Evolutionary conservation across 2,113 vertebrate genomes (phyloP).

Genomic region (Campylorhamphus procurvoides): DNA sequence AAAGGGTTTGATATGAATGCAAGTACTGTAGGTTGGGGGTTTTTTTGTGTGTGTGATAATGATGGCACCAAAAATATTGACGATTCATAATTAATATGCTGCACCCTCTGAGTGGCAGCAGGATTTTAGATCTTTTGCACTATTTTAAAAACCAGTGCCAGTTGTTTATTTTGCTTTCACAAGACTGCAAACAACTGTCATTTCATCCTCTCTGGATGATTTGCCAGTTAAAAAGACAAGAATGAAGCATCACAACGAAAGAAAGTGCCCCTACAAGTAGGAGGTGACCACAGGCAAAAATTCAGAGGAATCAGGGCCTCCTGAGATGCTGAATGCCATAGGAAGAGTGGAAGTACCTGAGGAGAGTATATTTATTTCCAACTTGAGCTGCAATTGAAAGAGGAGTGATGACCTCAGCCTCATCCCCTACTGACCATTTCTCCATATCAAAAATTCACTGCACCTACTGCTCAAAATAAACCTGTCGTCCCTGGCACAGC

Average conservation of each 20-base stretch:
- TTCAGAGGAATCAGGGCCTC: background rate
- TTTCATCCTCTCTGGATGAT: background rate
- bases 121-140: conserved; percentile 23
- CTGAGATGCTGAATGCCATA: background rate
- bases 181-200: conserved; percentile 18
- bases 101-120: conserved; percentile 26
- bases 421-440: conserved; percentile 16
- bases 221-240: background rate
- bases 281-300: background rate
- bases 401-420: background rate
- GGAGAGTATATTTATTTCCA: conserved; percentile 18
- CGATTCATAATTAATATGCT: conserved; percentile 59
- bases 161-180: conserved; percentile 45
- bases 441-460: conserved; percentile 17
- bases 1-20: conserved; percentile 67
- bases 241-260: background rate
- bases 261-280: background rate
- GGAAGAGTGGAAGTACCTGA: background rate
- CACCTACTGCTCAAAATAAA: conserved; percentile 19
- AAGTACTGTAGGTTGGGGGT: conserved; percentile 44
- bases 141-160: conserved; percentile 42
- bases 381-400: background rate
- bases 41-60: background rate
- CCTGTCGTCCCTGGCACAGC: background rate
- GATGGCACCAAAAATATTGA: conserved; percentile 66